phyloP scores from a whole-genome alignment of 2,888 invertebrate species.

The Nephrotoma guestfalica region DNA sequence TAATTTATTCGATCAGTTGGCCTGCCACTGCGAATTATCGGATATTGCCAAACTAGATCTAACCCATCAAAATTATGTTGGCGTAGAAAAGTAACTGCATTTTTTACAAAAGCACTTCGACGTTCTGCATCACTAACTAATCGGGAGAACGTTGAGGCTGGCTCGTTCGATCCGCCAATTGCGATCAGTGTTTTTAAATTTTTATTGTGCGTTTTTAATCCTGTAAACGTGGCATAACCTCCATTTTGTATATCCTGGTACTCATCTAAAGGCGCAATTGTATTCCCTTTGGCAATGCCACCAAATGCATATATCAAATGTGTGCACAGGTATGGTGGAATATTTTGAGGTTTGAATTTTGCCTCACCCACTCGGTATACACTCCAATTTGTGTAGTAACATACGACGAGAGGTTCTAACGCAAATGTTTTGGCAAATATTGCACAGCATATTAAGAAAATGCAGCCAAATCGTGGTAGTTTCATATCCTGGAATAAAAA shows the following conservation, averaged over 20 bases:
- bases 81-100: constrained; percentile 69
- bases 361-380: constrained; percentile 82
- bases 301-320: constrained; percentile 89
- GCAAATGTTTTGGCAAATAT: neutral
- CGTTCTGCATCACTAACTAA: constrained; percentile 66
- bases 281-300: constrained; percentile 81
- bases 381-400: constrained; percentile 91
- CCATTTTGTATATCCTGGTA: constrained; percentile 94
- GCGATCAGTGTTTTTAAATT: constrained; percentile 80
- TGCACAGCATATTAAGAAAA: neutral
- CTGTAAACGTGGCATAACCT: constrained; percentile 87
- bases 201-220: constrained; percentile 84
- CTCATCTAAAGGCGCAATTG: constrained; percentile 82
- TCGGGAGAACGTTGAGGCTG: constrained; percentile 73
- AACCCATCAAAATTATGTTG: constrained; percentile 87
- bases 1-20: constrained; percentile 77
- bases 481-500: neutral
- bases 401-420: constrained; percentile 46
- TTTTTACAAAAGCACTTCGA: constrained; percentile 68
- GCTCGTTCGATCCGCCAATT: constrained; percentile 90
- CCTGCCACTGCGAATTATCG: constrained; percentile 45
- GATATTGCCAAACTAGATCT: constrained; percentile 74
- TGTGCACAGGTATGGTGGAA: constrained; percentile 87
- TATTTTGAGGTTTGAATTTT: constrained; percentile 83
- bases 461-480: neutral